phyloP scores from a whole-genome alignment of 2,888 invertebrate species.

The Argyra leucocephala region DNA sequence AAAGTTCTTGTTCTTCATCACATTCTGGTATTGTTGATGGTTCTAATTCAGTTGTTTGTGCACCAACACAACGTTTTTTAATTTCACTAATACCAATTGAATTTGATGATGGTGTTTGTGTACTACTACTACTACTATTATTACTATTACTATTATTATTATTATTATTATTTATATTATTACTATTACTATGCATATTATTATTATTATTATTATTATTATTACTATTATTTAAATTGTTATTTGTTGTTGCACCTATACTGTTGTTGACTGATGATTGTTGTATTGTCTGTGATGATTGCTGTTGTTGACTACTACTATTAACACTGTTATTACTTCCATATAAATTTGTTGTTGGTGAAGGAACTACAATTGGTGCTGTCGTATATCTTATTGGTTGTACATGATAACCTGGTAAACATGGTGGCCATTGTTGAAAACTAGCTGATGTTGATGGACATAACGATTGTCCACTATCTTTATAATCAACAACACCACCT shows the following conservation, averaged over 20 bases:
- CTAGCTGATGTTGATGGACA: conserved; percentile 36
- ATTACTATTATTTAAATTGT: conserved; percentile 13
- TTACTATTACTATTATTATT: conserved; percentile 40
- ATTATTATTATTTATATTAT: conserved; percentile 15
- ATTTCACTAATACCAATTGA: conserved; percentile 28
- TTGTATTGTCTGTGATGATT: conserved; percentile 15
- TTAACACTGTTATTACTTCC: conserved; percentile 21
- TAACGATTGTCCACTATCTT: conserved; percentile 20
- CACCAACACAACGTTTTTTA: conserved; percentile 51
- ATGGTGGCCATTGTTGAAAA: conserved; percentile 48
- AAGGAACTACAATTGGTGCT: conserved; percentile 27
- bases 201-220: conserved; percentile 40
- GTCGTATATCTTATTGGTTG: conserved; percentile 38
- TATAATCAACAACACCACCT: conserved; percentile 31
- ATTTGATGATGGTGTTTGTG: conserved; percentile 21
- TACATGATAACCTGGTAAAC: conserved; percentile 45
- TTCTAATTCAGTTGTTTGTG: conserved; percentile 50
- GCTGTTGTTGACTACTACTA: conserved; percentile 25
- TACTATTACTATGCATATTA: conserved; percentile 21
- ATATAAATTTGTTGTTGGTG: conserved; percentile 22
- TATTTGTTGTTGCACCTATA: conserved; percentile 17
- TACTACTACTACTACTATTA: conserved; percentile 22
- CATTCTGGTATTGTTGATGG: conserved; percentile 41
- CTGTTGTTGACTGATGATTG: conserved; percentile 20
- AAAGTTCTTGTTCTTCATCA: conserved; percentile 43